phyloP scores from a whole-genome alignment of 2,888 invertebrate species.

The Hirtodrosophila duncani region DNA sequence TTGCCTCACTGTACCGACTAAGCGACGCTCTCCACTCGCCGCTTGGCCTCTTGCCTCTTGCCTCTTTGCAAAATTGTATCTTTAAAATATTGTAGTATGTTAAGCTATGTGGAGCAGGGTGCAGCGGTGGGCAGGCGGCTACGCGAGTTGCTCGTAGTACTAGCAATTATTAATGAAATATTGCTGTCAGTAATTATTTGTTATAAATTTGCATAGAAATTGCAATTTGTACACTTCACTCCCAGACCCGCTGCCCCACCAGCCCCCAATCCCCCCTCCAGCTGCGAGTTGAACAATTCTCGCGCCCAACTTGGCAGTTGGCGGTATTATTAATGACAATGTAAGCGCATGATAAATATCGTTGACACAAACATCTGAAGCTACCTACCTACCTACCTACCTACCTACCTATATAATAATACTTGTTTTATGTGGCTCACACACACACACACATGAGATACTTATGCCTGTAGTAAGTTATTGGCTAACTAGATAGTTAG shows the following conservation, averaged over 20 bases:
- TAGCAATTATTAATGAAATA: slow-evolving; percentile 73
- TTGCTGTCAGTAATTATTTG: slow-evolving; percentile 74
- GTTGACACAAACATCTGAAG: slow-evolving; percentile 61
- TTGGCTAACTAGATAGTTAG: slow-evolving; percentile 19
- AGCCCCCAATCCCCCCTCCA: neutral
- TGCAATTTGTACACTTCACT: slow-evolving; percentile 71
- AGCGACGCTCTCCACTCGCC: neutral
- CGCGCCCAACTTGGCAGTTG: slow-evolving; percentile 51
- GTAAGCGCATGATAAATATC: slow-evolving; percentile 66
- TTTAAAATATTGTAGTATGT: slow-evolving; percentile 46
- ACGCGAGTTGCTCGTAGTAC: slow-evolving; percentile 28
- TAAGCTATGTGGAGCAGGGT: neutral
- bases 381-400: slow-evolving; percentile 16
- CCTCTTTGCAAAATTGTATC: slow-evolving; percentile 52
- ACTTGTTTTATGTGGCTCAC: neutral
- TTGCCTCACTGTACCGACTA: slow-evolving; percentile 64
- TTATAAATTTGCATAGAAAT: slow-evolving; percentile 74
- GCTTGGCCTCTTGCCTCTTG: slow-evolving; percentile 24
- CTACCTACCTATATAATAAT: neutral
- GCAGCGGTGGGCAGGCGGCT: slow-evolving; percentile 1
- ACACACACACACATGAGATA: slow-evolving; percentile 23
- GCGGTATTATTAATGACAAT: slow-evolving; percentile 69
- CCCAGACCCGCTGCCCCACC: slow-evolving; percentile 8
- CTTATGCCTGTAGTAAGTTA: slow-evolving; percentile 19
- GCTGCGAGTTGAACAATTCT: slow-evolving; percentile 24